Evolutionary conservation across 2,888 invertebrate species (phyloP), one percentile per base, ranked within the genome.

Genomic region (Exephanes ischioxanthus): DNA sequence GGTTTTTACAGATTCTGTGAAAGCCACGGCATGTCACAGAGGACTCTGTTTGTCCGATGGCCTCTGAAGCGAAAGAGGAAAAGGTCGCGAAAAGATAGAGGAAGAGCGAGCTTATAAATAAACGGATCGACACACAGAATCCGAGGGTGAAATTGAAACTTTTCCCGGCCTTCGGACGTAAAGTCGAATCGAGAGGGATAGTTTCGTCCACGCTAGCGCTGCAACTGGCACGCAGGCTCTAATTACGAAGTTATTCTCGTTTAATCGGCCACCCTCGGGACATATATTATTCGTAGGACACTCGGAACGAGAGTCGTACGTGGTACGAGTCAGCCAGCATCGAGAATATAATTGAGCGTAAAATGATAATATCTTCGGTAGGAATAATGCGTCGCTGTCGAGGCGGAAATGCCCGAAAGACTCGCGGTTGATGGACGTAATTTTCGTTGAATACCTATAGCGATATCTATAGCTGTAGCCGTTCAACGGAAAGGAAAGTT

Each of bases 111-210:
- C 66, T 63, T n/a, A 58, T 58, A 58, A 26, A 58, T 58, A 68
- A 16, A n/a, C 22, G 19, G 22, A 72, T 22, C 7, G 53, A 19
- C 9, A 33, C 61, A 16, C 53, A 61, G 77, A 85, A 86, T 84
- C 87, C 68, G 83, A 53, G 79, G 73, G 75, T 79, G 84, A 87
- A 85, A 84, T 86, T 84, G 84, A 84, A 88, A 88, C 87, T 88
- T 87, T 45, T 48, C 84, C 45, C 22, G 37, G 11, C 22, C 33
- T 48, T 63, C 55, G 76, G 72, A 58, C 55, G 66, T 58, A 76
- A 77, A 26, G 78, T 68, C 83, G 85, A 83, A 87, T 78, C 78
- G 83, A 53, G 85, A 77, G 68, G 58, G 58, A 80, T 73, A 71
- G 58, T 41, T 26, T 45, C 37, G 48, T 0, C 48, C 19, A 30